Percentiles rank a stretch among this genome's conserved stretches.
phyloP scores from a whole-genome alignment of 2,113 vertebrate species.

The Myrmecobius fasciatus region DNA sequence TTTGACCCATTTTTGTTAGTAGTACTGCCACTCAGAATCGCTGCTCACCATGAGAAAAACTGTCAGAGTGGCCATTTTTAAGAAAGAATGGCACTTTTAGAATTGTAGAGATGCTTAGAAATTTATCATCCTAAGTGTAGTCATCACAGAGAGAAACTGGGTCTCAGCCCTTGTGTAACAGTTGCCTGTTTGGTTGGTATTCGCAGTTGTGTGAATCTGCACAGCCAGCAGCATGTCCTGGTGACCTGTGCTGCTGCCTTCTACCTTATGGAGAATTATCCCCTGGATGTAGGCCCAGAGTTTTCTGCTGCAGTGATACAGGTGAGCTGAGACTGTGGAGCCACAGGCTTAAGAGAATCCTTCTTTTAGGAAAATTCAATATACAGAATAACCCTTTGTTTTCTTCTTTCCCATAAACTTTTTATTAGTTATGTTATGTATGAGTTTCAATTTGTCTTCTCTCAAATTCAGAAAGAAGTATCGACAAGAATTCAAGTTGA shows the following conservation, averaged over 20 bases:
- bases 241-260: slow-evolving; percentile 98
- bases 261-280: slow-evolving; percentile 99
- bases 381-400: background rate
- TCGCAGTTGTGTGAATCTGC: slow-evolving; percentile 93
- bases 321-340: slow-evolving; percentile 80
- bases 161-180: background rate
- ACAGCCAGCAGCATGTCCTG: slow-evolving; percentile 98
- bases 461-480: background rate
- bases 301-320: slow-evolving; percentile 96
- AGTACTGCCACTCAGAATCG: background rate
- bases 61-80: background rate
- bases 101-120: background rate
- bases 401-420: background rate
- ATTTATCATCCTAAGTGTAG: background rate
- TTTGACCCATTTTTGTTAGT: background rate
- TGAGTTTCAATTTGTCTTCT: background rate
- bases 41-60: background rate
- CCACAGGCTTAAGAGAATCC: background rate
- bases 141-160: background rate
- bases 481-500: background rate
- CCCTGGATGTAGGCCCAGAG: slow-evolving; percentile 95
- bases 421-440: background rate
- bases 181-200: slow-evolving; percentile 12
- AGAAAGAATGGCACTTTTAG: background rate
- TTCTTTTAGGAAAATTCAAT: rapidly evolving